These are phyloP conservation scores for Fissipunctia ypsillon DNA, from an alignment of 2,888 invertebrate genomes.

Conservation along the genomic window DNA sequence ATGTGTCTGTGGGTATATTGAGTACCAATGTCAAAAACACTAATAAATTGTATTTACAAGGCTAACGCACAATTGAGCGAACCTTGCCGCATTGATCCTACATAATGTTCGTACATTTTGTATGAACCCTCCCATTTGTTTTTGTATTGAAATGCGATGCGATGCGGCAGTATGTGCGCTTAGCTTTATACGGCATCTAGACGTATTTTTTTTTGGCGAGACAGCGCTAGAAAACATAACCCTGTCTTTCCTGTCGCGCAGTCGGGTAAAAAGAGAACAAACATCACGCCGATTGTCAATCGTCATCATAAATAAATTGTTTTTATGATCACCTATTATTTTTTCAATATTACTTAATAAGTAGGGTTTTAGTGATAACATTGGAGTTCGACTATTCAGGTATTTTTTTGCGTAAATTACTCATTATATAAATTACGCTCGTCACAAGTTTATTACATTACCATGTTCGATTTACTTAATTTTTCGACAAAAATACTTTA, in stretches of 20 bases:
- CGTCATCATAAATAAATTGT: neutral
- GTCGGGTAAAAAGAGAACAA: constrained; percentile 14
- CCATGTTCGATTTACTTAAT: constrained; percentile 31
- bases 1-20: neutral
- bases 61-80: neutral
- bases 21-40: constrained; percentile 26
- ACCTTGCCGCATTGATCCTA: neutral
- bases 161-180: neutral
- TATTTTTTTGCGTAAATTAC: neutral
- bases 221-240: neutral
- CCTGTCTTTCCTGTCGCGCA: neutral
- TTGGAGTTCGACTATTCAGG: neutral
- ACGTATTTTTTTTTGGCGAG: neutral
- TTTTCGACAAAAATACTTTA: constrained; percentile 38
- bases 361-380: neutral
- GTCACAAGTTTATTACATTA: constrained; percentile 30
- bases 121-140: neutral
- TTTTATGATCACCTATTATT: neutral
- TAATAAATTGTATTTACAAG: neutral
- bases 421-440: neutral
- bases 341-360: neutral
- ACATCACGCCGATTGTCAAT: constrained; percentile 8
- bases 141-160: neutral
- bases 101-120: neutral
- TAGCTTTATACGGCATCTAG: constrained; percentile 4